Evolutionary conservation across 2,888 invertebrate genomes (phyloP).

Genomic region (Pocota personata): DNA sequence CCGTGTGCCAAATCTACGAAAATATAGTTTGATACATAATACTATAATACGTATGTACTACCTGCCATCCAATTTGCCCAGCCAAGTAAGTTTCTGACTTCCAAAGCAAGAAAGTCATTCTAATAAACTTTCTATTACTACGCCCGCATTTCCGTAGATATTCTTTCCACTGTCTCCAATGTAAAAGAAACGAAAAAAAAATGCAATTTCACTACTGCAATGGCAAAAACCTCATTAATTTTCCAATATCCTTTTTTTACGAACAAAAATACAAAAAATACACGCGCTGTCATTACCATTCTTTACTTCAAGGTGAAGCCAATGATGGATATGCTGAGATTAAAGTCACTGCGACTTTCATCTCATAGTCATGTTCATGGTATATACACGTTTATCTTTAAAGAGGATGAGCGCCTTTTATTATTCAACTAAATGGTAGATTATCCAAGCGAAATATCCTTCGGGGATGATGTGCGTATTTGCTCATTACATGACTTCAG

Average conservation of each 20-base stretch:
- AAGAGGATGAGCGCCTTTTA: not conserved
- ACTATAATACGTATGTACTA: no score
- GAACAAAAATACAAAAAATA: conserved; percentile 39
- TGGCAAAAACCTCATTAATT: conserved; percentile 42
- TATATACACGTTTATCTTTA: conserved; percentile 4
- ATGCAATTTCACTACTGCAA: conserved; percentile 37
- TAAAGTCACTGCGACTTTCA: not conserved
- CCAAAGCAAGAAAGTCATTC: no score
- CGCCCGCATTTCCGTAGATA: no score
- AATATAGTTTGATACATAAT: no score
- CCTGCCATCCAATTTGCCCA: no score
- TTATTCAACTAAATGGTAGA: conserved; percentile 53
- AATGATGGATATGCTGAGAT: conserved; percentile 37
- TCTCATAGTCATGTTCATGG: not conserved
- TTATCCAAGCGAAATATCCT: conserved; percentile 29
- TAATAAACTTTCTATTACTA: no score
- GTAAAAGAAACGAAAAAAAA: no score
- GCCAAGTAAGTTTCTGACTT: no score
- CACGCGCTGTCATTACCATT: conserved; percentile 42
- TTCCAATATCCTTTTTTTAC: conserved; percentile 51
- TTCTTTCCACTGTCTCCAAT: no score
- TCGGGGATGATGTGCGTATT: conserved; percentile 20
- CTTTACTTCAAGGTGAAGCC: conserved; percentile 51
- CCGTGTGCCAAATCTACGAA: no score
- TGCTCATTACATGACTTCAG: conserved; percentile 10